phyloP scores from a whole-genome alignment of 2,797 vertebrate genomes.

The Zonotrichia albicollis region DNA sequence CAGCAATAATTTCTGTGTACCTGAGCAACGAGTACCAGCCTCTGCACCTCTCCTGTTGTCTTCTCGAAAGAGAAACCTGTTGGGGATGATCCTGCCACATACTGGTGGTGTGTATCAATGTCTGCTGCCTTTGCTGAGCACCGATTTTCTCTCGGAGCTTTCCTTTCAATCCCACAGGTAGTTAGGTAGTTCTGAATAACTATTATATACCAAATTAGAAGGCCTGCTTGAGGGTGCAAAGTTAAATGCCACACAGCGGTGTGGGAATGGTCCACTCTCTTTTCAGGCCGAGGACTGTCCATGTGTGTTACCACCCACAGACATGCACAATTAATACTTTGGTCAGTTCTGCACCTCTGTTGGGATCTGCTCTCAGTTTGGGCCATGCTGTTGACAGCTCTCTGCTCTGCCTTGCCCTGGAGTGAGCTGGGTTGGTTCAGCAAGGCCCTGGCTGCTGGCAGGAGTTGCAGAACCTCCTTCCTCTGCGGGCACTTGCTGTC shows the following conservation, averaged over 20 bases:
- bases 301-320: background rate
- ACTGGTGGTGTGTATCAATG: accelerated
- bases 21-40: background rate
- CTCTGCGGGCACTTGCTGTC: background rate
- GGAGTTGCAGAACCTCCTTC: background rate
- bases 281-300: background rate
- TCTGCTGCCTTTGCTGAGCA: background rate
- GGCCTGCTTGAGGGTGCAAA: background rate
- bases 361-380: background rate
- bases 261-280: background rate
- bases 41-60: background rate
- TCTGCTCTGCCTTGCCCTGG: background rate
- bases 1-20: background rate
- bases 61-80: background rate
- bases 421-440: background rate
- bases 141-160: background rate
- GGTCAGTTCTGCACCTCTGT: background rate
- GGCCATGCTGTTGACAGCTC: accelerated
- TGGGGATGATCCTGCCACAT: background rate
- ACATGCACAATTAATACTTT: background rate
- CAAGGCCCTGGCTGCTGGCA: background rate
- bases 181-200: background rate
- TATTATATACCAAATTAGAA: background rate
- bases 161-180: background rate
- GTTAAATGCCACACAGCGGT: background rate